phyloP scores from a whole-genome alignment of 2,797 vertebrate genomes.

The Percopsis omiscomaycus region DNA sequence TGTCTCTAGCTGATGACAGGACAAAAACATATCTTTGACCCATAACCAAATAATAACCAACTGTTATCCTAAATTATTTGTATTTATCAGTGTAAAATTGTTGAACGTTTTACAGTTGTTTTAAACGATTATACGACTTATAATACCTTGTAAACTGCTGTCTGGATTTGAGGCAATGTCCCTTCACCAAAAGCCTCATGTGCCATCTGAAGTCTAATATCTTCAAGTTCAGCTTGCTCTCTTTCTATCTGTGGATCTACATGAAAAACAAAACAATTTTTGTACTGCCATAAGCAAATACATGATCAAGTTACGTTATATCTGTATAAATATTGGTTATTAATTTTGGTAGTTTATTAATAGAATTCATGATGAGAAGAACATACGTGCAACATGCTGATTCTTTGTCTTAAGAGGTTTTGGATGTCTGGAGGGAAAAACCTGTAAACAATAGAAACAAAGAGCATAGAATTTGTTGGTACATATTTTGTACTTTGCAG shows the following conservation, averaged over 20 bases:
- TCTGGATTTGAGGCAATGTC: constrained; percentile 83
- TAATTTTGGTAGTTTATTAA: not conserved
- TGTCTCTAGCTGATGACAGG: constrained; percentile 85
- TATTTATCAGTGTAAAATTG: not conserved
- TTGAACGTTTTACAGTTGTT: not conserved
- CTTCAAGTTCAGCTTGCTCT: constrained; percentile 78
- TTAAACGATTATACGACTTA: not conserved
- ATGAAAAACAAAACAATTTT: constrained; percentile 26
- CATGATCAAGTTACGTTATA: not conserved
- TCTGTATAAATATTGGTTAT: not conserved
- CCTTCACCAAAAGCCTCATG: constrained; percentile 82
- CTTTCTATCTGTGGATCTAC: constrained; percentile 78
- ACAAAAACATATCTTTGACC: not conserved
- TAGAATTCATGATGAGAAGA: constrained; percentile 9
- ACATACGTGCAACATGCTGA: constrained; percentile 63
- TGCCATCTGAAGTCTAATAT: constrained; percentile 77
- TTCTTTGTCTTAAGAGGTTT: constrained; percentile 65
- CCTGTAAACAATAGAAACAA: constrained; percentile 60
- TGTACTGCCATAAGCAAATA: not conserved
- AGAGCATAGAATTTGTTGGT: not conserved
- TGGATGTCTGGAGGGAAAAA: constrained; percentile 74
- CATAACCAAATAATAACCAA: not conserved
- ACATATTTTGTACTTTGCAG: not conserved
- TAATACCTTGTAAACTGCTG: constrained; percentile 79
- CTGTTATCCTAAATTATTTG: not conserved